Conservation (phyloP, 2,113 vertebrate genomes). For the Crotalus viridis region DNA sequence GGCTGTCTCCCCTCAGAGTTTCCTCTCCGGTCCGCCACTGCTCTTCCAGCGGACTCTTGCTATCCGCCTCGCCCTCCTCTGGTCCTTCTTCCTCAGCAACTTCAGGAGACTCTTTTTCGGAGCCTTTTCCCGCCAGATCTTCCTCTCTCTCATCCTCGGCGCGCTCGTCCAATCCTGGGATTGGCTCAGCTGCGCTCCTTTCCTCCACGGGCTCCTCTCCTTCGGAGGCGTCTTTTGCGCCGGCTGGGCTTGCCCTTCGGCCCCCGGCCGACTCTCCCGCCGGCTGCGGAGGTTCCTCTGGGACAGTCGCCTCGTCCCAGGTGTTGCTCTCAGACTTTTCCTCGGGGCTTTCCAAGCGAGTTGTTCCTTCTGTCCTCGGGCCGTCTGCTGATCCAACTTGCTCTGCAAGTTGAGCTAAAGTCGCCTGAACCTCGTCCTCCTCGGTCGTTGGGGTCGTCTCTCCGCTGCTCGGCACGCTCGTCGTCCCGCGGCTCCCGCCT, state of each 20-base stretch:
- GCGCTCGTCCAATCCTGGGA: background rate
- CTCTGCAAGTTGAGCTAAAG: background rate
- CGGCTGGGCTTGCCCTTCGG: background rate
- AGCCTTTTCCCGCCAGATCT: background rate
- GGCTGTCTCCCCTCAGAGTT: slow-evolving; percentile 52
- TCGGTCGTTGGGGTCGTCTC: background rate
- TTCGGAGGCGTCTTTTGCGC: fast-evolving
- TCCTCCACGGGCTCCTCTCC: too few relatives aligned
- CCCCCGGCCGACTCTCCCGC: background rate
- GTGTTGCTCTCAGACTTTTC: background rate
- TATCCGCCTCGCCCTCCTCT: background rate
- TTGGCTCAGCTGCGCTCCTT: background rate
- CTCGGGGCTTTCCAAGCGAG: fast-evolving
- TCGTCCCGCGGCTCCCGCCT: background rate
- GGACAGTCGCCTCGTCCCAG: background rate
- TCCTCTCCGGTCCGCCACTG: slow-evolving; percentile 13
- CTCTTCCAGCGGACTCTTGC: background rate
- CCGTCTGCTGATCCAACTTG: background rate
- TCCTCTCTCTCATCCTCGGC: background rate
- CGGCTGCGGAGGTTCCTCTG: background rate
- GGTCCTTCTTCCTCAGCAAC: background rate
- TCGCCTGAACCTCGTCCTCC: background rate
- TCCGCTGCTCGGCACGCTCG: background rate
- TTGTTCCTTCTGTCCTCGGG: background rate
- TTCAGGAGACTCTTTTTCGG: background rate